phyloP scores from a whole-genome alignment of 2,113 vertebrate species.

The Zootoca vivipara region DNA sequence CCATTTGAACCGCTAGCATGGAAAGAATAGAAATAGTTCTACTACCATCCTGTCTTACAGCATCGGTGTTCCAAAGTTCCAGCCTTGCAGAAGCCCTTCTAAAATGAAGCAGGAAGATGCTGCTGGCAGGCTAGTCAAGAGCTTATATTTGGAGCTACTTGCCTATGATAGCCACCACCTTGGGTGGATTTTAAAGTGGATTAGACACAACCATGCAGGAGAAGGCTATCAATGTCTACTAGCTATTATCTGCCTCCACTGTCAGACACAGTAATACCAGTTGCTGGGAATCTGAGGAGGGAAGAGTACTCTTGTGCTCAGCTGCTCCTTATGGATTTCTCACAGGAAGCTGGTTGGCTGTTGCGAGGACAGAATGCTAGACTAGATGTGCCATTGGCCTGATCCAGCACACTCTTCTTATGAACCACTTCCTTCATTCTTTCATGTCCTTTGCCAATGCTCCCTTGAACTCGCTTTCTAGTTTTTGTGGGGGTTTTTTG shows the following conservation, averaged over 20 bases:
- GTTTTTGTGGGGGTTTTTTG: neutral
- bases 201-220: too few species aligned
- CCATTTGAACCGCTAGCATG: neutral
- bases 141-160: neutral
- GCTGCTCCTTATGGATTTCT: too few species aligned
- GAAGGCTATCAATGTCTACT: too few species aligned
- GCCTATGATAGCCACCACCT: neutral
- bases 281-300: too few species aligned
- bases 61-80: neutral
- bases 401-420: too few species aligned
- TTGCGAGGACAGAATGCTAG: too few species aligned
- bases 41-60: neutral
- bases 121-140: neutral
- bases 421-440: neutral
- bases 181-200: too few species aligned
- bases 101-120: neutral
- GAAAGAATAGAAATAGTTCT: neutral
- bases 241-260: too few species aligned
- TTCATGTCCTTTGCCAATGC: neutral
- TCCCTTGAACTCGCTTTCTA: neutral
- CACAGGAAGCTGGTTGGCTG: too few species aligned
- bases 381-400: too few species aligned
- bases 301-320: too few species aligned
- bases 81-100: neutral
- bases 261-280: too few species aligned